Evolutionary conservation across 2,113 vertebrate genomes (phyloP), one percentile per base, ranked within the genome.

Genomic region (Sinocyclocheilus rhinocerous): DNA sequence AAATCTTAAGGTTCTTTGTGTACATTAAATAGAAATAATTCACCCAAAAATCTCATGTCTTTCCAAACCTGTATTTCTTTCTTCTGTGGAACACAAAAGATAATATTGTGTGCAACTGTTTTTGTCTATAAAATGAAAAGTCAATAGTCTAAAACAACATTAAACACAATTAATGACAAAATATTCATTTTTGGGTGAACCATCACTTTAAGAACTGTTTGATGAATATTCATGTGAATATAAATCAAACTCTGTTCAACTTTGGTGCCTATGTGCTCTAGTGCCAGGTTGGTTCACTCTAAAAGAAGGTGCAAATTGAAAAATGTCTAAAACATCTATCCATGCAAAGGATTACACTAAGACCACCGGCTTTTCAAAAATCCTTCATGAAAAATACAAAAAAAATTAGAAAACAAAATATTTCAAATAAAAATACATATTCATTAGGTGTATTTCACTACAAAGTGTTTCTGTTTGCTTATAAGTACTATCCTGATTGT

Each of bases 301-400:
- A 3, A 50, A 90, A 87, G 52, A 90, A 87, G 52, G 84, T 91
- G 87, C 87, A 81, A 89, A 86, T 83, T 52, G 26, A 88, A 88
- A 89, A 85, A 18, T 18, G 52, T 18, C 50, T 52, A 18, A 52
- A 81, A 76, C 61, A 84, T 11, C 85, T 77, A 76, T 82, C 2
- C 90, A 91, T 90, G 90, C 90, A 90, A 83, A 87, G 22, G 26
- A 48, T 48, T 55, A 78, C 87, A 13, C 65, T 83, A 79, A 72
- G 77, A 88, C 20, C 90, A 33, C 70, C 84, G 77, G 79, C 77
- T 87, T 82, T 87, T 80, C 22, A 55, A 7, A 87, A 83, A 84
- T 57, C 39, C 52, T 63, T 86, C 11, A 72, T 87, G 69, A 78
- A 50, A 76, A 84, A 84, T 80, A 67, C 89, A 75, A 72, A 87